Evolutionary conservation across 2,113 vertebrate species (phyloP), one percentile per base, ranked within the genome.

Genomic region (Zingel zingel): DNA sequence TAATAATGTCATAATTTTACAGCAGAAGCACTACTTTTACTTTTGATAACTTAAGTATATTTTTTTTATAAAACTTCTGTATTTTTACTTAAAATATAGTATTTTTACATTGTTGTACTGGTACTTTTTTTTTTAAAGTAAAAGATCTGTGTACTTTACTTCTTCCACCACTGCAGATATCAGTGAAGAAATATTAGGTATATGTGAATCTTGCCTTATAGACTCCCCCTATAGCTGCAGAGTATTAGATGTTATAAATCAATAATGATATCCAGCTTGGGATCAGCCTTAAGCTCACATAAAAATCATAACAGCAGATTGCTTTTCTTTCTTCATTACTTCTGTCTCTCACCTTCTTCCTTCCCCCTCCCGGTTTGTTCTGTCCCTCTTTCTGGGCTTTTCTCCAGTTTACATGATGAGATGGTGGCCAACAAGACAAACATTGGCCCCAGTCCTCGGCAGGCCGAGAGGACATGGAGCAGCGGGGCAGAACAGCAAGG

Each of bases 351-450:
- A 56, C 75, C 58, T 62, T 39, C 47, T 68, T 77, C 59, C 23
- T 58, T 25, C n/a, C 27, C 27, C 27, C 27, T 2, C 27, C 5
- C 48, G 27, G 71, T 74, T 47, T 73, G 23, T 50, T 47, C 51
- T 54, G 18, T 73, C 19, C 33, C 73, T 65, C 68, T 82, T 51
- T 86, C 90, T 92, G 89, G 94, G 94, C 93, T 86, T 74, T 45
- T 53, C 39, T 93, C 94, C 94, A 94, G 89, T 88, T 82, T 79
- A 87, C 82, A 85, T 56, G 76, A 88, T 82, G 80, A 86, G 84
- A 88, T 75, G 77, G 91, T 77, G 81, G 90, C 88, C 89, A 91
- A 88, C 89, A 92, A 93, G 75, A 86, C 84, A 94, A 93, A 92
- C 81, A 85, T 74, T 92, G 94, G 89, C 90, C 53, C n/a, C 2